phyloP scores from a whole-genome alignment of 2,888 invertebrate genomes.

The Scelioninae gen. 1 region DNA sequence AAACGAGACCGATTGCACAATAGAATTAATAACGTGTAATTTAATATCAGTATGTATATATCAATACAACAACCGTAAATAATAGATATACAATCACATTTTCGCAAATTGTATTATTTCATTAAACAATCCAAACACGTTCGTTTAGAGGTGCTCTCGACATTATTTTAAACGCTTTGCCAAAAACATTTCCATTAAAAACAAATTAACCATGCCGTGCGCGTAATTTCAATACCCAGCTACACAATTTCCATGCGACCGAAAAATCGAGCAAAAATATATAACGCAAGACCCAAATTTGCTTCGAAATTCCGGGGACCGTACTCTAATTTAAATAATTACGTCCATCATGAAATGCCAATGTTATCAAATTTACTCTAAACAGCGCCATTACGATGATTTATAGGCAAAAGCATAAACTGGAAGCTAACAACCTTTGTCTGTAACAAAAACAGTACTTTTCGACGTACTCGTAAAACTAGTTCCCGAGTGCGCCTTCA shows the following conservation, averaged over 20 bases:
- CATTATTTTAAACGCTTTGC: conserved; percentile 23
- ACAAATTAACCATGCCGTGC: conserved; percentile 12
- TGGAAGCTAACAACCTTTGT: conserved; percentile 59
- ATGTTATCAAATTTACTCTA: conserved; percentile 60
- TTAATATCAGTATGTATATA: conserved; percentile 26
- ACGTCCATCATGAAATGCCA: conserved; percentile 32
- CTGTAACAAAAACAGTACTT: conserved; percentile 61
- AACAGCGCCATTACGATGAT: conserved; percentile 56
- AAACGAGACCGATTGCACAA: conserved; percentile 32
- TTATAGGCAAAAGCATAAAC: conserved; percentile 59
- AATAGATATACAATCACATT: conserved; percentile 20
- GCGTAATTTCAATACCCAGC: too few relatives aligned
- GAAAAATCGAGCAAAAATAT: too few relatives aligned
- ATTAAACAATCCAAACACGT: conserved; percentile 20
- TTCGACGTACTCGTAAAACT: conserved; percentile 65
- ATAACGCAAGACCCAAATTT: too few relatives aligned
- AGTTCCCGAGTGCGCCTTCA: conserved; percentile 55
- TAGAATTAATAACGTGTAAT: conserved; percentile 43
- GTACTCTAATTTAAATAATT: conserved; percentile 53
- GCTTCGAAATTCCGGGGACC: neutral
- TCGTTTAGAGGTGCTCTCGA: conserved; percentile 5
- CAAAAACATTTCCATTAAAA: conserved; percentile 16
- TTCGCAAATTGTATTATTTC: conserved; percentile 39
- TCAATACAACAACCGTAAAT: conserved; percentile 25
- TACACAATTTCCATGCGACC: too few relatives aligned